Conservation (phyloP, 1,140 invertebrate species). For the Pachypeltis micranthus region DNA sequence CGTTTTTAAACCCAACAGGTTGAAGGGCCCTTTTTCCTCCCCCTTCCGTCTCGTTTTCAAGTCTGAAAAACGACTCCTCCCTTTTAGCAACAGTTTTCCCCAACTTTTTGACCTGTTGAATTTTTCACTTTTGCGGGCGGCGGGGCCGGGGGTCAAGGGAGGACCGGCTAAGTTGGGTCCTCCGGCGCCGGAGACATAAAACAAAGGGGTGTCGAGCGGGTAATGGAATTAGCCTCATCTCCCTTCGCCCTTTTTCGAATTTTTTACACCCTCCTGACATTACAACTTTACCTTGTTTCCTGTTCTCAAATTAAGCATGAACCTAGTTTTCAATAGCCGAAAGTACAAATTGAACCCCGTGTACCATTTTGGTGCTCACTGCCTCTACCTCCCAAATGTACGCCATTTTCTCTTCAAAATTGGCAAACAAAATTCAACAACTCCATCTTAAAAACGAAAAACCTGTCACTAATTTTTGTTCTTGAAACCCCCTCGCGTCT, state of each 20-base stretch:
- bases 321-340: no score
- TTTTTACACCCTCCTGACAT: not conserved
- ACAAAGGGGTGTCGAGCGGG: not conserved
- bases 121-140: conserved; percentile 7
- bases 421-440: no score
- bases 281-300: not conserved
- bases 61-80: not conserved
- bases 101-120: conserved; percentile 1
- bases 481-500: no score
- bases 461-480: no score
- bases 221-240: not conserved
- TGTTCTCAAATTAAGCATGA: not conserved
- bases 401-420: no score
- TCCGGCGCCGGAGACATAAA: not conserved
- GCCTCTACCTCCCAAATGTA: no score
- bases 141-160: not conserved
- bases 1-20: not conserved
- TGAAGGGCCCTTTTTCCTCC: not conserved
- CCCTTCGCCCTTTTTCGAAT: not conserved
- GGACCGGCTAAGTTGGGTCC: not conserved
- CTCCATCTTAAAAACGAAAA: no score
- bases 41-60: not conserved
- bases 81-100: not conserved
- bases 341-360: no score
- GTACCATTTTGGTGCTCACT: no score